Percentiles rank a stretch among this genome's conserved stretches.
These are phyloP conservation scores for Vidua chalybeata DNA, from an alignment of 2,113 vertebrate species.

Conservation along the genomic window DNA sequence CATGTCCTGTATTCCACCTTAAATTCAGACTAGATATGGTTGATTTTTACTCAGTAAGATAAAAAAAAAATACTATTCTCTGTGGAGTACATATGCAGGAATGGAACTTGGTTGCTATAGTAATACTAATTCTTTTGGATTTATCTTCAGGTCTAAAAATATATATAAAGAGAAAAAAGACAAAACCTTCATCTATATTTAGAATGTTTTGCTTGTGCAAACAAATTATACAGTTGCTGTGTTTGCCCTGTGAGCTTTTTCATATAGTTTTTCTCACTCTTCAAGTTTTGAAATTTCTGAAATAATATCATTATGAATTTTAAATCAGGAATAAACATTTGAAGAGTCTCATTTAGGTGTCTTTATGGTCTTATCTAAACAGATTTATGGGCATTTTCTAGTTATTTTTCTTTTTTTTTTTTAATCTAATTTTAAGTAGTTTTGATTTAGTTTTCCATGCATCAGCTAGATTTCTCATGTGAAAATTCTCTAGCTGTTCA, in stretches of 20 bases:
- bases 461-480: neutral
- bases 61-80: neutral
- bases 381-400: neutral
- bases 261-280: neutral
- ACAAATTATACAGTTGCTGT: neutral
- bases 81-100: neutral
- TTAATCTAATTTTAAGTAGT: neutral
- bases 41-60: neutral
- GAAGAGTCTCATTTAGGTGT: neutral
- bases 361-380: neutral
- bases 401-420: neutral
- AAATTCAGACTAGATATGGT: neutral
- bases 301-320: neutral
- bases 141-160: neutral
- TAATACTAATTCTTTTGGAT: slow-evolving; percentile 8
- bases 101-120: slow-evolving; percentile 9
- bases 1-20: neutral
- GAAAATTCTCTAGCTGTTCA: neutral
- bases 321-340: neutral
- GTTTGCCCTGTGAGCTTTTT: neutral
- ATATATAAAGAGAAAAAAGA: neutral
- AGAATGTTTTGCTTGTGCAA: neutral
- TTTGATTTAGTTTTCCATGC: neutral
- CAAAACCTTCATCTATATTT: neutral
- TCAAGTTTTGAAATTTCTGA: neutral